phyloP scores from a whole-genome alignment of 2,888 invertebrate genomes.

The Eilema depressum region DNA sequence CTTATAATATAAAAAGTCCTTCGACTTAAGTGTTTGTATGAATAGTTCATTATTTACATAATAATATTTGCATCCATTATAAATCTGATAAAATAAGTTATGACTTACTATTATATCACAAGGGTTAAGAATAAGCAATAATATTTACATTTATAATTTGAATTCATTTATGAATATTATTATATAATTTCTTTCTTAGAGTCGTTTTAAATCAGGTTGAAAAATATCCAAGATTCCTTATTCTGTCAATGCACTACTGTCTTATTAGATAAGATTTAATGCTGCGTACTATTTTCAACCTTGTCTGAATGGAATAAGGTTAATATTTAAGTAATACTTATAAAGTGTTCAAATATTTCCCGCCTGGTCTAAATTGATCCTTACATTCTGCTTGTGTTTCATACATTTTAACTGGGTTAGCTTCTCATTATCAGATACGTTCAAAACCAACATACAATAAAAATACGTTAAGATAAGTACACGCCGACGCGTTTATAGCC shows the following conservation, averaged over 20 bases:
- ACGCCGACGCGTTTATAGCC: slow-evolving; percentile 40
- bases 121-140: neutral
- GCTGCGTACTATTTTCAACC: too few relatives aligned
- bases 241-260: too few relatives aligned
- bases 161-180: slow-evolving; percentile 5
- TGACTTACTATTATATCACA: slow-evolving; percentile 47
- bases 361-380: too few relatives aligned
- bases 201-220: too few relatives aligned
- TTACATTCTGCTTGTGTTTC: too few relatives aligned
- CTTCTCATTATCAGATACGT: slow-evolving; percentile 2
- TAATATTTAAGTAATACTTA: too few relatives aligned
- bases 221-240: too few relatives aligned
- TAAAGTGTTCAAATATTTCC: too few relatives aligned
- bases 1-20: neutral
- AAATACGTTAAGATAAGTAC: slow-evolving; percentile 38
- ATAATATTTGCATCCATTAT: neutral
- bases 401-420: too few relatives aligned
- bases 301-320: too few relatives aligned
- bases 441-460: slow-evolving; percentile 23
- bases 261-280: too few relatives aligned
- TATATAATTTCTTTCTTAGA: neutral
- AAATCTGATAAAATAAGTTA: slow-evolving; percentile 41
- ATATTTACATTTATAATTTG: neutral
- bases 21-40: neutral
- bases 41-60: slow-evolving; percentile 2